Base-by-base conservation (phyloP, 2,888 invertebrate species). In the Cerceris ruficornis region DNA sequence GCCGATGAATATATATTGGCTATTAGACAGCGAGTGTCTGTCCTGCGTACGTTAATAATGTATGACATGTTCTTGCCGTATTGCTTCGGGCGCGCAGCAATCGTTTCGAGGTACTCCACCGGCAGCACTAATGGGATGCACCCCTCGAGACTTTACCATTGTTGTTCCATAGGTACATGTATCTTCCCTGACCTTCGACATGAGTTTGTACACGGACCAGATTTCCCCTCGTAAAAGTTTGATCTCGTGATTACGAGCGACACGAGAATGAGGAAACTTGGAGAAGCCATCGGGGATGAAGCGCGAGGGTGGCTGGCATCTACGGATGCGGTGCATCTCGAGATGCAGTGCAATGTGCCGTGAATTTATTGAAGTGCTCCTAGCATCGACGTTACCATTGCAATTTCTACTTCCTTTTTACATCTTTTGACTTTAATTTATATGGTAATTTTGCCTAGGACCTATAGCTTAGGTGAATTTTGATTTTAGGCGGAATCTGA, bases 1-100 rank as follows among this genome's bases (percentile, higher is more conserved):
- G 84, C 69, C 88, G 84, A 89, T 89, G 89, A 89, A 89, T 89
- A 89, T 89, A 89, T 89, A 89, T 89, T 89, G 89, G 87, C 85
- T 85, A 87, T 87, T 89, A 88, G 86, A 87, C 82, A 83, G 83
- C 78, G 83, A 80, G 79, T 78, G 84, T 86, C 83, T 76, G 80
- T 78, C 81, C 79, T 60, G 77, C 77, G 75, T 69, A 72, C 81
- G 82, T 89, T 89, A 89, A 89, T 89, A 89, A 89, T 84, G 86
- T 84, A 88, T 85, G 83, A 85, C 82, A 81, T 85, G 84, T 85
- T 86, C 86, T 85, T 84, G 86, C 83, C 81, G 86, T 76, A 84
- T 87, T 80, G 88, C 88, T 86, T 81, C 77, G 80, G 81, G 87
- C 82, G 81, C 65, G 80, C 80, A 70, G 77, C 67, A 85, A 77